A percentile compares a stretch with the other conserved stretches of the same genome.
Conservation (phyloP, 2,797 vertebrate genomes). For the Propithecus deckenii region DNA sequence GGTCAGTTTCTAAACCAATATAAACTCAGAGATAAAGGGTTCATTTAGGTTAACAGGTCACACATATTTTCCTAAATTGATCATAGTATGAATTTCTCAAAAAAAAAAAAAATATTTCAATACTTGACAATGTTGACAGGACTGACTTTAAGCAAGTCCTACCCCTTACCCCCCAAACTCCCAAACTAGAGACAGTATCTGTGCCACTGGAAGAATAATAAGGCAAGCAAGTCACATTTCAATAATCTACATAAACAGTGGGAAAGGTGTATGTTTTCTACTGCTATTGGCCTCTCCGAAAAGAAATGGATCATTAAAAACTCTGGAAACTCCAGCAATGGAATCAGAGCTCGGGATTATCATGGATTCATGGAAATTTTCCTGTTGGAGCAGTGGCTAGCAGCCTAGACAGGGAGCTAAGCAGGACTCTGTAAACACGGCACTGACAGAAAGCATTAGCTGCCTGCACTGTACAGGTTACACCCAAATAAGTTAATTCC, state of each 20-base stretch:
- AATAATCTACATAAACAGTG: not conserved
- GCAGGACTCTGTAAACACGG: not conserved
- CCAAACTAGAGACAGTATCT: not conserved
- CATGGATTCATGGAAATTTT: not conserved
- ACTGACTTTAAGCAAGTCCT: not conserved
- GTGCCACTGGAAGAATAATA: not conserved
- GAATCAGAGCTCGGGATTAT: not conserved
- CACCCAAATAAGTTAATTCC: not conserved
- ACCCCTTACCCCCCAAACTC: not conserved
- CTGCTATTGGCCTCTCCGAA: not conserved
- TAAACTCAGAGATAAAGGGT: slow-evolving; percentile 1
- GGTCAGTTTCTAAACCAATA: slow-evolving; percentile 26
- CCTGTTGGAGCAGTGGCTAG: not conserved
- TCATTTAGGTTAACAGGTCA: not conserved
- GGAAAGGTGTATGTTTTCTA: not conserved
- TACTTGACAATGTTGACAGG: not conserved
- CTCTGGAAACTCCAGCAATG: not conserved
- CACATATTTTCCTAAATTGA: not conserved
- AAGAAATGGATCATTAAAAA: not conserved
- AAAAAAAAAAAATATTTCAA: not conserved
- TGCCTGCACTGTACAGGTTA: not conserved
- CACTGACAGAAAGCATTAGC: not conserved
- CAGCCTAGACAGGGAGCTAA: not conserved
- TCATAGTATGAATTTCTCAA: not conserved
- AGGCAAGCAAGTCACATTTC: not conserved